These are phyloP conservation scores for Monomorium pharaonis DNA, from an alignment of 1,140 invertebrate genomes.

Conservation along the genomic window DNA sequence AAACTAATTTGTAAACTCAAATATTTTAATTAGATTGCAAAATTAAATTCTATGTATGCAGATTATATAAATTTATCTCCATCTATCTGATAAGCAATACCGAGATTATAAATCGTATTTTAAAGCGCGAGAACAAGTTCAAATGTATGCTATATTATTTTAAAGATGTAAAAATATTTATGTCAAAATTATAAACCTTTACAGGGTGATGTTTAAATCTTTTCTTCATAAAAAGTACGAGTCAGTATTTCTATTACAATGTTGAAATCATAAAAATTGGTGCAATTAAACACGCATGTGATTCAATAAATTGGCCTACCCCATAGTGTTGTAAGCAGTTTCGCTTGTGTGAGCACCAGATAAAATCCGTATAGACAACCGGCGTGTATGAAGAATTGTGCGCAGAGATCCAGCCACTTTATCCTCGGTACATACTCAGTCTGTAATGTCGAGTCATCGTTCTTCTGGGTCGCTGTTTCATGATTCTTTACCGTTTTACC, in stretches of 20 bases:
- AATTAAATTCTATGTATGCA: background rate
- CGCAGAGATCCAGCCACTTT: slow-evolving; percentile 89
- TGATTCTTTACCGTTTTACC: background rate
- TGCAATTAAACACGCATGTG: background rate
- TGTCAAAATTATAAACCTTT: background rate
- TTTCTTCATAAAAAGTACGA: background rate
- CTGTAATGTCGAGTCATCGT: slow-evolving; percentile 64
- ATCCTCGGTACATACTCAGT: slow-evolving; percentile 87
- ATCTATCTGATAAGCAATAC: background rate
- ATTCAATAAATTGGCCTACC: slow-evolving; percentile 85
- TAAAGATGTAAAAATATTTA: background rate
- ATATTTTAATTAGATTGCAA: background rate
- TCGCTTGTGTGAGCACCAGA: slow-evolving; percentile 88
- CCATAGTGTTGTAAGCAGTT: slow-evolving; percentile 88
- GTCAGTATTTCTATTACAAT: background rate
- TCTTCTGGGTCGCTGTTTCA: background rate
- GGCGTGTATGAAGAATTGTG: slow-evolving; percentile 89
- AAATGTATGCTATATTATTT: background rate
- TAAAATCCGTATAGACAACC: slow-evolving; percentile 90
- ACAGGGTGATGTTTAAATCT: background rate
- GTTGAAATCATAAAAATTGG: background rate
- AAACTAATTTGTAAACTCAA: background rate
- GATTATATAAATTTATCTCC: slow-evolving; percentile 8
- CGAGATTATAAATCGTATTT: background rate
- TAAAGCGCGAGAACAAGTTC: background rate